Percentiles rank a stretch among this genome's conserved stretches.
These are phyloP conservation scores for Halcyon badia DNA, from an alignment of 2,797 vertebrate genomes.

Conservation along the genomic window DNA sequence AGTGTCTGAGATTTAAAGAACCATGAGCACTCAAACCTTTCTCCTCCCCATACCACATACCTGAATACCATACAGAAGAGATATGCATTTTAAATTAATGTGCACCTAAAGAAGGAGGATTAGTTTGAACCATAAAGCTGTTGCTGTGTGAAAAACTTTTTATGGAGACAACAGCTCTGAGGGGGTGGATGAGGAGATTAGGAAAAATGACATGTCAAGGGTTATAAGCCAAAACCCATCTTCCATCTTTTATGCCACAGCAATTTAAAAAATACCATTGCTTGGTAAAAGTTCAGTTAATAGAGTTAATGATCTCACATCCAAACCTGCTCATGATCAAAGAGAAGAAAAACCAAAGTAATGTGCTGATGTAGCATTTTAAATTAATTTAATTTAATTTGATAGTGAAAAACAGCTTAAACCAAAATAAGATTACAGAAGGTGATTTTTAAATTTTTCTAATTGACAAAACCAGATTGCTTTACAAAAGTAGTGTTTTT, in stretches of 20 bases:
- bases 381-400: neutral
- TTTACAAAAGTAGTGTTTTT: rapidly evolving
- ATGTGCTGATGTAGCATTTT: neutral
- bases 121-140: neutral
- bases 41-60: no score
- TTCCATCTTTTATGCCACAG: neutral
- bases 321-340: neutral
- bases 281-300: neutral
- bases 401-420: rapidly evolving
- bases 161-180: neutral
- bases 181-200: neutral
- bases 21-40: neutral
- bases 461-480: neutral
- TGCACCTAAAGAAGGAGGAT: neutral
- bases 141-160: neutral
- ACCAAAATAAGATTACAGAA: neutral
- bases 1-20: neutral
- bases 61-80: neutral
- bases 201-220: neutral
- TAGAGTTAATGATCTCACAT: neutral
- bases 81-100: neutral
- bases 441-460: neutral
- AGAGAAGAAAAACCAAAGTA: neutral
- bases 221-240: neutral
- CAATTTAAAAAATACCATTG: neutral